Evolutionary conservation across 2,797 vertebrate genomes (phyloP).

Genomic region (Scolopax bukidnonensis): DNA sequence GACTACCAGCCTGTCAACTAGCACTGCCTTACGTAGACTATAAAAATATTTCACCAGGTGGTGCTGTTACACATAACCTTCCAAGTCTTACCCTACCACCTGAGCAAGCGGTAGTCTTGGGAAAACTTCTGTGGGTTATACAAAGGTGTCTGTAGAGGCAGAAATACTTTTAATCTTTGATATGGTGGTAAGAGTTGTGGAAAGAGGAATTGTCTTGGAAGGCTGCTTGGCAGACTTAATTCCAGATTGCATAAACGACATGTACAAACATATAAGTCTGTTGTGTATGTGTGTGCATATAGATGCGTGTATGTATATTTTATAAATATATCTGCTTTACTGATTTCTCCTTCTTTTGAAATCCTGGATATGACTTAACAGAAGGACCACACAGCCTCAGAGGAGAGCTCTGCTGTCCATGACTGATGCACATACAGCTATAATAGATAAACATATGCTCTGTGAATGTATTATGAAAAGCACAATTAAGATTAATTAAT

Average conservation of each 20-base stretch:
- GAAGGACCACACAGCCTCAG: background rate
- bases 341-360: background rate
- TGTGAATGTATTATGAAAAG: background rate
- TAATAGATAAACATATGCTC: background rate
- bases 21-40: background rate
- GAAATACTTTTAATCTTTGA: background rate
- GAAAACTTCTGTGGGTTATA: background rate
- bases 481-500: background rate
- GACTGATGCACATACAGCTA: background rate
- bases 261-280: background rate
- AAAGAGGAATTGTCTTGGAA: background rate
- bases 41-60: slow-evolving; percentile 47
- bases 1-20: background rate
- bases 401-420: background rate
- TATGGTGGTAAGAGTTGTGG: background rate
- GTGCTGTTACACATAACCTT: slow-evolving; percentile 53
- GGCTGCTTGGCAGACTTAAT: background rate
- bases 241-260: background rate
- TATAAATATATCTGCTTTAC: background rate
- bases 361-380: background rate
- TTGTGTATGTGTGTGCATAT: background rate
- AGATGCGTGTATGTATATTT: background rate
- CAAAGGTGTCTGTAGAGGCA: background rate
- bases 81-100: background rate
- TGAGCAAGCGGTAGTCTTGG: background rate